Percentiles rank a stretch among this genome's conserved stretches.
Conservation (phyloP, 2,113 vertebrate species). For the Capricornis sumatraensis region DNA sequence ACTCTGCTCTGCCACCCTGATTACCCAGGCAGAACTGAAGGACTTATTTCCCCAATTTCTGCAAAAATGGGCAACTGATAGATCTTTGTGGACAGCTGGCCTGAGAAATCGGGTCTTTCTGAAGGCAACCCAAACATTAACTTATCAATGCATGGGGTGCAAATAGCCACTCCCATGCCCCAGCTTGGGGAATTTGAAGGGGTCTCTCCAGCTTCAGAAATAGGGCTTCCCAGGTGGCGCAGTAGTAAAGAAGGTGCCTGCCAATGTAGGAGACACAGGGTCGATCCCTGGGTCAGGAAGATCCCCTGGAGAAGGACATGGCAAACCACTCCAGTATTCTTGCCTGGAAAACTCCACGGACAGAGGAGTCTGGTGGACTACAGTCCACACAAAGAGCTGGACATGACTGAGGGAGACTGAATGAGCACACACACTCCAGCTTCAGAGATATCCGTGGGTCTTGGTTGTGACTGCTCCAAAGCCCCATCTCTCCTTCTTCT, state of each 20-base stretch:
- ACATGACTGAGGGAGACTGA: background rate
- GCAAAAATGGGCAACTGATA: background rate
- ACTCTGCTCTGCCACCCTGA: background rate
- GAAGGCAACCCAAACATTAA: background rate
- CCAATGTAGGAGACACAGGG: background rate
- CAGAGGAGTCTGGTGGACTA: background rate
- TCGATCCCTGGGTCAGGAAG: background rate
- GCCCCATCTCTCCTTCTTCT: background rate
- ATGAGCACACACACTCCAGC: background rate
- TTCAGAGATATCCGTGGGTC: fast-evolving
- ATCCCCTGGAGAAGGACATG: background rate
- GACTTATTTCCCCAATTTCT: background rate
- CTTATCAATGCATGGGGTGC: background rate
- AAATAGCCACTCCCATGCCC: background rate
- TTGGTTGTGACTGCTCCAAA: fast-evolving
- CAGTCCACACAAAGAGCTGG: background rate
- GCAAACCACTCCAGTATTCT: background rate
- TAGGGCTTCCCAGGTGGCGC: background rate
- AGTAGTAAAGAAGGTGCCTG: background rate
- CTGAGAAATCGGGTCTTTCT: background rate
- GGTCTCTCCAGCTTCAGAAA: background rate
- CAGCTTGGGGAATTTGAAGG: background rate
- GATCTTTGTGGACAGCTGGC: no score
- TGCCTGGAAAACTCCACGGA: background rate
- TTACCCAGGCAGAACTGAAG: background rate